phyloP scores from a whole-genome alignment of 2,797 vertebrate species.

The Muscicapa comitata region DNA sequence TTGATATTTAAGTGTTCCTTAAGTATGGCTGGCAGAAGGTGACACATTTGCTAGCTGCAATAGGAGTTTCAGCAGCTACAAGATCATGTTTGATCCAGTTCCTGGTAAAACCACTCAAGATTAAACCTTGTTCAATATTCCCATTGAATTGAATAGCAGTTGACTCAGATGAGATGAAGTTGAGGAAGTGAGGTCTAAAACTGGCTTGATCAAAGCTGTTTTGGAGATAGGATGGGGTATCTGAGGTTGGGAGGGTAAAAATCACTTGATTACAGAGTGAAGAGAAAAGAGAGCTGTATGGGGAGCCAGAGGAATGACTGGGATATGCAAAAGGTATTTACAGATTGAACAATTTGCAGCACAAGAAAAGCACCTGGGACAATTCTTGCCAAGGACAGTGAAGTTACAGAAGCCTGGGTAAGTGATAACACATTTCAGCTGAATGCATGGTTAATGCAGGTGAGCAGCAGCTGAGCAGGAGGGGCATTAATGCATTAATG shows the following conservation, averaged over 20 bases:
- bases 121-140: neutral
- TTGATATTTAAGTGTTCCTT: neutral
- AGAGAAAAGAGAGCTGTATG: neutral
- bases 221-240: neutral
- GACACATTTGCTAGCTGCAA: neutral
- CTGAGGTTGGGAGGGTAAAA: neutral
- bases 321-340: neutral
- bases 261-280: too few species aligned
- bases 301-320: neutral
- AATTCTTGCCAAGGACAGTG: neutral
- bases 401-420: neutral
- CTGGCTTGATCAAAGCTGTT: neutral
- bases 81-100: neutral
- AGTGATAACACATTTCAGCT: neutral
- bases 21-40: neutral
- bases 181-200: neutral
- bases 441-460: neutral
- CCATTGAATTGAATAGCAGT: neutral
- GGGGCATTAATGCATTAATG: too few species aligned
- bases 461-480: neutral
- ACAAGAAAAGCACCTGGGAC: neutral
- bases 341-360: neutral
- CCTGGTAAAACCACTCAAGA: neutral
- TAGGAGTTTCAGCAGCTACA: neutral
- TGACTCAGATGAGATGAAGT: neutral